These are phyloP conservation scores for Siphlonurus alternatus DNA, from an alignment of 2,888 invertebrate species.

Conservation along the genomic window DNA sequence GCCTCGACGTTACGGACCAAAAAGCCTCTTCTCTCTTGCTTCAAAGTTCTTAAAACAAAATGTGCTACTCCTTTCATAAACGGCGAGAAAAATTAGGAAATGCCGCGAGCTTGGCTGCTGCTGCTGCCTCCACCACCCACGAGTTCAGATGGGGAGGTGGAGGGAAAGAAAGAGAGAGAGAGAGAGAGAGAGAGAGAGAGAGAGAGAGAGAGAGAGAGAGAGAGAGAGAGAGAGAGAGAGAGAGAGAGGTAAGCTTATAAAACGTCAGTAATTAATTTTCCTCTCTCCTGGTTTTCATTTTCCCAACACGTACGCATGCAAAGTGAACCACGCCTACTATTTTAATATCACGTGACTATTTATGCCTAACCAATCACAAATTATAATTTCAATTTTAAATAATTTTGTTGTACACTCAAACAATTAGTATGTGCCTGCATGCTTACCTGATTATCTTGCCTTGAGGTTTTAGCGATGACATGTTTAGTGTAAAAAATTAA, in stretches of 20 bases:
- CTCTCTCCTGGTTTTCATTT: neutral
- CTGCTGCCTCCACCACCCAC: neutral
- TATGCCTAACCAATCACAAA: neutral
- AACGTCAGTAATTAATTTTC: slow-evolving; percentile 2
- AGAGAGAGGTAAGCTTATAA: neutral
- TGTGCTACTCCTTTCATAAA: slow-evolving; percentile 4
- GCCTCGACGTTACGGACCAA: neutral
- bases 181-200: neutral
- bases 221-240: neutral
- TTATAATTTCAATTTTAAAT: neutral
- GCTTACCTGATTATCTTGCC: too few relatives aligned
- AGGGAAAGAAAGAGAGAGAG: too few relatives aligned
- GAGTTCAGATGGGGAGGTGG: neutral
- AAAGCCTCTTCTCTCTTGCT: neutral
- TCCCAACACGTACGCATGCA: neutral
- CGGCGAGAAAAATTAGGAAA: neutral
- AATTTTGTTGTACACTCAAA: too few relatives aligned
- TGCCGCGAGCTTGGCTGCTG: neutral
- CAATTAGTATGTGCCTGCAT: too few relatives aligned
- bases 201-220: neutral
- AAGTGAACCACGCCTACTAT: neutral
- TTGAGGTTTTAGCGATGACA: too few relatives aligned
- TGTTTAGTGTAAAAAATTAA: too few relatives aligned
- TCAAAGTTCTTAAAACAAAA: neutral
- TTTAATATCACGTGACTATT: neutral